A percentile compares a stretch with the other conserved stretches of the same genome.
These are phyloP conservation scores for Anarrhichthys ocellatus DNA, from an alignment of 2,113 vertebrate genomes.

Conservation along the genomic window DNA sequence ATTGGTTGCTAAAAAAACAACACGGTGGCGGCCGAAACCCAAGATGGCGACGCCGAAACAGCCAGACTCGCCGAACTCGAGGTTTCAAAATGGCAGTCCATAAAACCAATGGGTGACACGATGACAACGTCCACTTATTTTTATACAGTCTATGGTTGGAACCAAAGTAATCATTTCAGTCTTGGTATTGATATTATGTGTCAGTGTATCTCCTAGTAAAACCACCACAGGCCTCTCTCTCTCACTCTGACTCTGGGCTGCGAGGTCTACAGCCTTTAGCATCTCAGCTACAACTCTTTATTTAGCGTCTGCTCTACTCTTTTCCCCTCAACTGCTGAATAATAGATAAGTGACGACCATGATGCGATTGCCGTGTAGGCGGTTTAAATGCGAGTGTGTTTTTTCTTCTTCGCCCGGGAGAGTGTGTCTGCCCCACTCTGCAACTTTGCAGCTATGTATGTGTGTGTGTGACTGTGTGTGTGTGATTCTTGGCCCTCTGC, in stretches of 20 bases:
- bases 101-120: too few relatives aligned
- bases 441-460: background rate
- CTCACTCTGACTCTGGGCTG: slow-evolving; percentile 12
- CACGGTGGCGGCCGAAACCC: too few relatives aligned
- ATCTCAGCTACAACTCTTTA: slow-evolving; percentile 58
- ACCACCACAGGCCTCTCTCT: background rate
- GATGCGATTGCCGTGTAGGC: slow-evolving; percentile 72
- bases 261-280: slow-evolving; percentile 47
- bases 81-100: too few relatives aligned
- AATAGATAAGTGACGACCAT: slow-evolving; percentile 76
- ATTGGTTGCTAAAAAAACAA: too few relatives aligned
- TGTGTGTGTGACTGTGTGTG: background rate
- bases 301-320: slow-evolving; percentile 58
- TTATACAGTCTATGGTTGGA: background rate
- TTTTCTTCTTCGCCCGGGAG: slow-evolving; percentile 3
- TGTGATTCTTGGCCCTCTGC: slow-evolving; percentile 8
- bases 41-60: too few relatives aligned
- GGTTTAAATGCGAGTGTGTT: slow-evolving; percentile 56
- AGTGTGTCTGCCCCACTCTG: slow-evolving; percentile 34
- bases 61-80: too few relatives aligned
- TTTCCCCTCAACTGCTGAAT: slow-evolving; percentile 74
- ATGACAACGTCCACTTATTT: too few relatives aligned
- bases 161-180: background rate
- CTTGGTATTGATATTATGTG: background rate
- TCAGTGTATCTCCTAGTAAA: background rate